Conservation (phyloP, 2,888 invertebrate species). For the Acholoe squamosa region DNA sequence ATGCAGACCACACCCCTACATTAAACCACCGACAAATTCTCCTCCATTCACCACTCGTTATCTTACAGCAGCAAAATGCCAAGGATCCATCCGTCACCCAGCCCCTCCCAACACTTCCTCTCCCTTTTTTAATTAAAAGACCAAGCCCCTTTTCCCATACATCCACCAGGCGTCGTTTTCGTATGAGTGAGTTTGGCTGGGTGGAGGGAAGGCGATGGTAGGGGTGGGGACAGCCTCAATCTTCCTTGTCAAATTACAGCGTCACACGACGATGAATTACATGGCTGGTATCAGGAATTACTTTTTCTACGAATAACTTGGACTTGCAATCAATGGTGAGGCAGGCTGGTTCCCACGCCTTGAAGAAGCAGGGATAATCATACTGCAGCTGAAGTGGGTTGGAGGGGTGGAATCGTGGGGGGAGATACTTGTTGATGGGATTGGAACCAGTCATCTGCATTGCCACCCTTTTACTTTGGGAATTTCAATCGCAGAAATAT, state of each 20-base stretch:
- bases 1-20: constrained; percentile 20
- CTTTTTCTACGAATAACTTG: neutral
- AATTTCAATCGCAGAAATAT: no score
- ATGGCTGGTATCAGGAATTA: constrained; percentile 43
- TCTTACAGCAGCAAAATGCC: constrained; percentile 51
- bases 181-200: neutral
- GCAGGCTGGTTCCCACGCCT: constrained; percentile 2
- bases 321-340: constrained; percentile 2
- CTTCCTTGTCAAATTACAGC: constrained; percentile 55
- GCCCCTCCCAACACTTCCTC: neutral
- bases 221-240: constrained; percentile 41
- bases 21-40: constrained; percentile 29
- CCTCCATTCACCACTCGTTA: constrained; percentile 44
- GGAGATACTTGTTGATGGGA: neutral
- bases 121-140: constrained; percentile 56
- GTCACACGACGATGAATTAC: constrained; percentile 28
- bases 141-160: constrained; percentile 50
- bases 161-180: constrained; percentile 28
- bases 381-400: neutral
- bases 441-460: neutral
- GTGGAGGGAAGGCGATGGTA: neutral
- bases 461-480: neutral
- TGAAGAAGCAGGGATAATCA: neutral
- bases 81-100: constrained; percentile 47
- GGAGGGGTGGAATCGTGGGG: neutral